Conservation (phyloP, 2,888 invertebrate genomes). For the Ormyrus labotus region DNA sequence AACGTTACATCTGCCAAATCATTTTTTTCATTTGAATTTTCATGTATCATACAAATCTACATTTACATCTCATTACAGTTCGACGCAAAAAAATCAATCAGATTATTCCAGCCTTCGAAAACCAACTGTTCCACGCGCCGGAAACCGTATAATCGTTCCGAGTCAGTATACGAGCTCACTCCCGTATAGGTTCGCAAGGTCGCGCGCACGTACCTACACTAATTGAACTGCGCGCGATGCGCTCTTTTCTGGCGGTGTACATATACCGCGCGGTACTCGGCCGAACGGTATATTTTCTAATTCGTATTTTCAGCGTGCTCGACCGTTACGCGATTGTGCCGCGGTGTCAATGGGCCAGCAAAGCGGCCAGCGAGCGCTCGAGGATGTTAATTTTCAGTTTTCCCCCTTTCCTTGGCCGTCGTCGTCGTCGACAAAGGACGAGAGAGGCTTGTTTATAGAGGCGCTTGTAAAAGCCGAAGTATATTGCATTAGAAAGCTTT, state of each 20-base stretch:
- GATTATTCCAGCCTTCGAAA: no score
- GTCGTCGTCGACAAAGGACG: neutral
- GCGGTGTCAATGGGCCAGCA: slow-evolving; percentile 21
- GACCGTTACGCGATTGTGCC: slow-evolving; percentile 38
- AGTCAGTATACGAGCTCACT: no score
- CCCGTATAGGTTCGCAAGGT: no score
- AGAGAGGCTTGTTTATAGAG: slow-evolving; percentile 13
- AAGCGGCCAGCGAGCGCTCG: neutral
- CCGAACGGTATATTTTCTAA: slow-evolving; percentile 33
- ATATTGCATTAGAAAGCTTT: neutral
- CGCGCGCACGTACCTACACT: no score
- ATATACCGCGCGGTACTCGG: neutral
- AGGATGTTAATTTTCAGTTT: neutral
- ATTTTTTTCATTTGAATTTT: no score
- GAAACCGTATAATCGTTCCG: no score
- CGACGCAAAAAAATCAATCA: no score
- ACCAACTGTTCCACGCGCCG: no score
- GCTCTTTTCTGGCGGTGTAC: neutral
- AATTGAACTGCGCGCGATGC: no score
- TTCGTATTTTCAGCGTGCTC: slow-evolving; percentile 36
- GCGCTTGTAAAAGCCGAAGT: neutral
- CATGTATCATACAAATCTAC: no score
- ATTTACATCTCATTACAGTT: no score
- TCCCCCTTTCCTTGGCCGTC: neutral
- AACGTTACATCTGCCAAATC: no score